Percentiles rank a stretch among this genome's conserved stretches.
phyloP scores from a whole-genome alignment of 2,888 invertebrate species.

The Cheilosia urbana region DNA sequence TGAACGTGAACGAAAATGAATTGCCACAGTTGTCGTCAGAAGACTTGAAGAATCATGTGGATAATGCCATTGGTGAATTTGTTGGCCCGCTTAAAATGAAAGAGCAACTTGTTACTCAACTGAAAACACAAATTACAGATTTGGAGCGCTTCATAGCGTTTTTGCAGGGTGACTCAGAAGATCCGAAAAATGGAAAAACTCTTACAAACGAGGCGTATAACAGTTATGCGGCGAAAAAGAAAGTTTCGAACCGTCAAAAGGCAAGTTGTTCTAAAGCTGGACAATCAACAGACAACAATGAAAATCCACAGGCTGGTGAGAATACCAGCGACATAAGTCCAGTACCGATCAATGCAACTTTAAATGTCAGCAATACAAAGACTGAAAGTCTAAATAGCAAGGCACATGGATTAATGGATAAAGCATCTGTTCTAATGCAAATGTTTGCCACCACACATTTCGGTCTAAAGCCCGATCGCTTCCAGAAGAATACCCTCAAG shows the following conservation, averaged over 20 bases:
- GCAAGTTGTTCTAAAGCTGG: constrained; percentile 23
- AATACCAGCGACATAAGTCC: constrained; percentile 20
- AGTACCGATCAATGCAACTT: constrained; percentile 33
- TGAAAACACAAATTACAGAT: constrained; percentile 98
- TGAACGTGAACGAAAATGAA: constrained; percentile 92
- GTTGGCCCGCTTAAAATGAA: constrained; percentile 97
- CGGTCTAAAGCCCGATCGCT: constrained; percentile 90
- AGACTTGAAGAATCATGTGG: constrained; percentile 94
- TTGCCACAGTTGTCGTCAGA: constrained; percentile 90
- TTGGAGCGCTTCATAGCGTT: constrained; percentile 98
- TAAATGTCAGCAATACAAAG: constrained; percentile 39
- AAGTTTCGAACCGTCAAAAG: constrained; percentile 64
- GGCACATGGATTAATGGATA: constrained; percentile 88
- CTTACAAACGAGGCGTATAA: constrained; percentile 80
- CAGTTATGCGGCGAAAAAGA: constrained; percentile 83
- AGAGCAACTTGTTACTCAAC: constrained; percentile 96
- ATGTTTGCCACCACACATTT: constrained; percentile 96
- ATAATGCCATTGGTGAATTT: constrained; percentile 94
- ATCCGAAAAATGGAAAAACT: constrained; percentile 76
- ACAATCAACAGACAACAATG: constrained; percentile 35
- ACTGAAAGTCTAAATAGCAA: constrained; percentile 81
- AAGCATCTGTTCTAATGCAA: constrained; percentile 94
- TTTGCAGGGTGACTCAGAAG: constrained; percentile 91
- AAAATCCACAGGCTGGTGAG: constrained; percentile 27
- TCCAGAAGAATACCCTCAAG: constrained; percentile 92